These are phyloP conservation scores for Trochalopteron elliotii DNA, from an alignment of 2,113 vertebrate species.

Conservation along the genomic window DNA sequence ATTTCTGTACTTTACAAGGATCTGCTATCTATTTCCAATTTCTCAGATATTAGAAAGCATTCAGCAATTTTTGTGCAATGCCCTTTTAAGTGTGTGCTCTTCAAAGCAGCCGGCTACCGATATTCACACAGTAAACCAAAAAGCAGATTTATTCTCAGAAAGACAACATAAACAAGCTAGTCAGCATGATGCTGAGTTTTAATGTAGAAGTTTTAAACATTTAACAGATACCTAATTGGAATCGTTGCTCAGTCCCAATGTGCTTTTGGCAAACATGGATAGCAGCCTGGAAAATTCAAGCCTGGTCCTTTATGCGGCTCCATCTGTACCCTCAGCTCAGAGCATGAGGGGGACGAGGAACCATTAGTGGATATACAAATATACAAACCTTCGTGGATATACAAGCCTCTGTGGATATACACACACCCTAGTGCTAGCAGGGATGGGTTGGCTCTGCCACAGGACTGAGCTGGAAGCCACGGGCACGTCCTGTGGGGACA, in stretches of 20 bases:
- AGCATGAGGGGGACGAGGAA: fast-evolving
- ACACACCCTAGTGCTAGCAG: not conserved
- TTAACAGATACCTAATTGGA: not conserved
- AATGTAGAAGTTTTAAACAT: not conserved
- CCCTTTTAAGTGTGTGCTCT: not conserved
- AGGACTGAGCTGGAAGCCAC: not conserved
- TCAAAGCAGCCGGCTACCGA: not conserved
- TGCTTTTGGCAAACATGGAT: not conserved
- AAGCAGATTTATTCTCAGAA: not conserved
- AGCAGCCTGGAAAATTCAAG: not conserved
- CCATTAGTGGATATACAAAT: no score
- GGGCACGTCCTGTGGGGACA: fast-evolving
- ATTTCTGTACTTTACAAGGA: not conserved
- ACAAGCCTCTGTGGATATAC: not conserved
- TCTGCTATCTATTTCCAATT: not conserved
- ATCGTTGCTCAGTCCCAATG: not conserved
- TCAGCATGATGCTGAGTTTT: not conserved
- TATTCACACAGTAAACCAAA: not conserved
- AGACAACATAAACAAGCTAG: not conserved
- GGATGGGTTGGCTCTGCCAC: not conserved
- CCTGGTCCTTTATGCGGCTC: not conserved
- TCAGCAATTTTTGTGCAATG: not conserved
- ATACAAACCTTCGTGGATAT: no score
- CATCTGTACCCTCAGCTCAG: not conserved
- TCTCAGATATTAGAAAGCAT: not conserved